Conservation (phyloP, 2,113 vertebrate species). For the Gymnogyps californianus region DNA sequence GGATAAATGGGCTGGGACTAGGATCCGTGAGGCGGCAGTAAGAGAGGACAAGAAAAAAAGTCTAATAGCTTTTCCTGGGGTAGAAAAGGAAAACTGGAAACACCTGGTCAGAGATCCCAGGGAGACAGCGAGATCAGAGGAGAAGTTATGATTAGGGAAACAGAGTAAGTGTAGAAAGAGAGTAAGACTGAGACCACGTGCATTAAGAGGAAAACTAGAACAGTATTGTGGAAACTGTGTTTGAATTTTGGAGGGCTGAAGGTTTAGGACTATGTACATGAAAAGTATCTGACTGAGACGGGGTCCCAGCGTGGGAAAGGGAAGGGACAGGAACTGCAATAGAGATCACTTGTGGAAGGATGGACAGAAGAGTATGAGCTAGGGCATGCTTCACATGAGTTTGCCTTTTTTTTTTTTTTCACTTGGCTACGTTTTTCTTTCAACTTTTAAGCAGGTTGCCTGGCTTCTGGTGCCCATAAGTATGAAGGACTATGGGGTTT, state of each 20-base stretch:
- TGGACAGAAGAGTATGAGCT: not conserved
- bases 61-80: not conserved
- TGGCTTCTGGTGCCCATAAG: not conserved
- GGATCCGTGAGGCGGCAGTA: not conserved
- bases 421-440: not conserved
- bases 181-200: not conserved
- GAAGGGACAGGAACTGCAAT: not conserved
- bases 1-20: not conserved
- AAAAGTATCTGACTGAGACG: not conserved
- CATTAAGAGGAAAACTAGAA: not conserved
- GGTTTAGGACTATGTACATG: not conserved
- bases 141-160: not conserved
- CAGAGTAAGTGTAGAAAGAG: not conserved
- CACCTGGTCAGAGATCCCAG: not conserved
- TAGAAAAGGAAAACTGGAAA: not conserved
- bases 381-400: not conserved
- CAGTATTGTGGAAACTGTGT: not conserved
- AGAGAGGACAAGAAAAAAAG: not conserved
- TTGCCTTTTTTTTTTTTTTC: not conserved
- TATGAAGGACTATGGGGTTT: fast-evolving
- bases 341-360: not conserved
- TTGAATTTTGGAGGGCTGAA: not conserved
- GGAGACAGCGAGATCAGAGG: not conserved
- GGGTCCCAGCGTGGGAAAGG: not conserved
- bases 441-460: not conserved